Percentiles rank a stretch among this genome's conserved stretches.
Evolutionary conservation across 1,140 invertebrate species (phyloP).

Genomic region (Himalopsyche phryganea): DNA sequence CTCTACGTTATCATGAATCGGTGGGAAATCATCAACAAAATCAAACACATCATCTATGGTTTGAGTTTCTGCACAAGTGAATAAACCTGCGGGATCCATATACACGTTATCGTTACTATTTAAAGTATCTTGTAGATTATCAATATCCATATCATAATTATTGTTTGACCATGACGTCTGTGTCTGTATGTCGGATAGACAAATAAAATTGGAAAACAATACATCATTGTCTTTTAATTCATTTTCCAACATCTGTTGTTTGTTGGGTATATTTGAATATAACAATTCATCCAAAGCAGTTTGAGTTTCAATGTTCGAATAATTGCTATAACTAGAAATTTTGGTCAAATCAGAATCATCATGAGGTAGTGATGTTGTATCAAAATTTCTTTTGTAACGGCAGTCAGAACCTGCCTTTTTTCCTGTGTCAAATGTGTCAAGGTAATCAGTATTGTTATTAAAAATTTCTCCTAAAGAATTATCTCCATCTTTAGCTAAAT

Average conservation of each 20-base stretch:
- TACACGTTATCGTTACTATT: not conserved
- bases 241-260: not conserved
- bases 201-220: slow-evolving; percentile 15
- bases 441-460: not conserved
- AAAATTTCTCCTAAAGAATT: not conserved
- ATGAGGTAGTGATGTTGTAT: not conserved
- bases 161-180: slow-evolving; percentile 10
- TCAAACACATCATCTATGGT: not conserved
- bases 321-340: not conserved
- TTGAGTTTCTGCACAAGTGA: slow-evolving; percentile 18
- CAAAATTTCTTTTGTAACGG: no score
- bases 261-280: slow-evolving; percentile 4
- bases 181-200: slow-evolving; percentile 21
- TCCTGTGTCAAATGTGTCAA: not conserved
- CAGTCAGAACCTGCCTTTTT: not conserved
- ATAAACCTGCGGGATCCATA: not conserved
- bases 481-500: not conserved
- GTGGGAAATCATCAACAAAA: not conserved
- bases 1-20: not conserved
- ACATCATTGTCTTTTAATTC: not conserved
- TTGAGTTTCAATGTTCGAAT: slow-evolving; percentile 21
- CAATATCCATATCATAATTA: not conserved
- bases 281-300: slow-evolving; percentile 22
- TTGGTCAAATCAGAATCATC: not conserved
- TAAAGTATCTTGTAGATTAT: not conserved